A percentile compares a stretch with the other conserved stretches of the same genome.
Conservation (phyloP, 2,888 invertebrate genomes). For the Cetonia aurata region DNA sequence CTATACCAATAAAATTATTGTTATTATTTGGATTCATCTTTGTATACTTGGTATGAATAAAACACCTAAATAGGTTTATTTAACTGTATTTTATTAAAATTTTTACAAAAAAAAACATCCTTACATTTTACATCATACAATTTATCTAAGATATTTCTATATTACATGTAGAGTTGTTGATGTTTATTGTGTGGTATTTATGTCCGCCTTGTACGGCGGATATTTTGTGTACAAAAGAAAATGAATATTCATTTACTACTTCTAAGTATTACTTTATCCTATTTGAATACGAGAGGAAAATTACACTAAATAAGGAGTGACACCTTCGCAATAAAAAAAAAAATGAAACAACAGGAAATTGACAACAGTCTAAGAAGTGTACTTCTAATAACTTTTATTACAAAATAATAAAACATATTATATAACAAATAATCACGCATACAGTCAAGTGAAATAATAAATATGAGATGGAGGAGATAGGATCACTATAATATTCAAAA, state of each 20-base stretch:
- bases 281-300: conserved; percentile 15
- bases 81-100: conserved; percentile 48
- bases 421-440: conserved; percentile 62
- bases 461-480: conserved; percentile 60
- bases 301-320: conserved; percentile 18
- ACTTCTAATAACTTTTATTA: conserved; percentile 46
- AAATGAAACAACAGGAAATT: conserved; percentile 26
- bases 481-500: conserved; percentile 56
- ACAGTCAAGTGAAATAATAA: conserved; percentile 63
- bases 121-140: conserved; percentile 44
- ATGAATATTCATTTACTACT: conserved; percentile 14
- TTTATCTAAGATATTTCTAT: conserved; percentile 47
- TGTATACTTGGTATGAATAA: not conserved
- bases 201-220: conserved; percentile 10
- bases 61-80: conserved; percentile 5
- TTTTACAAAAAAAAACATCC: conserved; percentile 49
- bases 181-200: conserved; percentile 8
- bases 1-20: no score
- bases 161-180: conserved; percentile 45
- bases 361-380: conserved; percentile 38
- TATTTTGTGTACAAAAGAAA: not conserved
- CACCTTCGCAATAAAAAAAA: conserved; percentile 7
- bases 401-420: conserved; percentile 48
- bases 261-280: conserved; percentile 18
- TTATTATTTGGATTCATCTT: no score